A percentile compares a stretch with the other conserved stretches of the same genome.
Evolutionary conservation across 2,113 vertebrate genomes (phyloP).

Genomic region (Oreocharis arfaki): DNA sequence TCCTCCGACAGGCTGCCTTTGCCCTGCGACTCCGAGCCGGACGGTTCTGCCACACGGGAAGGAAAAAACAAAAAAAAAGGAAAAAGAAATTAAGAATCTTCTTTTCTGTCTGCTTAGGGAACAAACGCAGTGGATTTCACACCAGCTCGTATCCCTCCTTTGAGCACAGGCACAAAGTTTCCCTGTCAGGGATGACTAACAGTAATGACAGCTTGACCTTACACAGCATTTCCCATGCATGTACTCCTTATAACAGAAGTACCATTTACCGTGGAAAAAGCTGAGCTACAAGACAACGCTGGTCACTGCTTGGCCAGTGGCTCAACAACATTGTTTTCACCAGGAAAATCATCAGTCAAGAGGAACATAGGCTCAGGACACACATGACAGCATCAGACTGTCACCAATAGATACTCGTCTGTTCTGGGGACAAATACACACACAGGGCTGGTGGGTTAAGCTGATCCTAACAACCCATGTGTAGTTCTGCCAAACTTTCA

Average conservation of each 20-base stretch:
- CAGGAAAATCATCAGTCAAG: neutral
- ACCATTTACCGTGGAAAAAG: neutral
- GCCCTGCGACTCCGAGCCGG: conserved; percentile 73
- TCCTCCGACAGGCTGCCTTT: conserved; percentile 76
- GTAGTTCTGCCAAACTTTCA: neutral
- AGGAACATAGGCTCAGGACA: neutral
- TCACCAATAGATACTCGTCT: rapidly evolving
- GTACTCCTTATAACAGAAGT: neutral
- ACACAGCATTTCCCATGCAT: neutral
- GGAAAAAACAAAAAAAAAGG: rapidly evolving
- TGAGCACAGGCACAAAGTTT: neutral
- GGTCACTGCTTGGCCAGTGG: neutral
- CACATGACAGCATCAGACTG: neutral
- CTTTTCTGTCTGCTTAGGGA: conserved; percentile 10
- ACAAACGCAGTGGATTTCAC: neutral
- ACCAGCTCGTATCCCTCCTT: neutral
- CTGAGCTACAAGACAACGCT: neutral
- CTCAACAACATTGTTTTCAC: neutral
- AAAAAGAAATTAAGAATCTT: neutral
- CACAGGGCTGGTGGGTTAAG: neutral
- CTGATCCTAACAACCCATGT: neutral
- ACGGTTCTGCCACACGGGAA: conserved; percentile 65
- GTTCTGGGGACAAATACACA: neutral
- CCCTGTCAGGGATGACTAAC: neutral
- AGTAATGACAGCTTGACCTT: neutral